These are phyloP conservation scores for Teleogryllus oceanicus DNA, from an alignment of 2,888 invertebrate genomes.

Conservation along the genomic window DNA sequence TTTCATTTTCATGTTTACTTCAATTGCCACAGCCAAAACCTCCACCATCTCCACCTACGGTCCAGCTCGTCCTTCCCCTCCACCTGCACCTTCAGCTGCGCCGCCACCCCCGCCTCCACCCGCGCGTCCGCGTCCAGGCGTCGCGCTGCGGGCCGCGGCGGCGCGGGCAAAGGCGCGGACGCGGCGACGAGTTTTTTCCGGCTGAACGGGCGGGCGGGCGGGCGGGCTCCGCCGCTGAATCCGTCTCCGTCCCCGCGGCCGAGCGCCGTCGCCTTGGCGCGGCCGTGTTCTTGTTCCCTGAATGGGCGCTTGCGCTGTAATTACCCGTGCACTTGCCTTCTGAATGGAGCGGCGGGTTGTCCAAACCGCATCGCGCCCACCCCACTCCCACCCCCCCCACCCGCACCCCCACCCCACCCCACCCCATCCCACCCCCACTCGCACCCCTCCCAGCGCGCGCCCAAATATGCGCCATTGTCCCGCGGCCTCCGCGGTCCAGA, in stretches of 20 bases:
- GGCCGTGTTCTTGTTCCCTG: not conserved
- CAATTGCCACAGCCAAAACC: not conserved
- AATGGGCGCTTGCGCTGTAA: constrained; percentile 18
- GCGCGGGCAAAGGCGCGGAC: not conserved
- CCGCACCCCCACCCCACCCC: no score
- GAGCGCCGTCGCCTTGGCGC: no score
- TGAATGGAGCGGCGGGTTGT: not conserved
- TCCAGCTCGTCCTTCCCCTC: not conserved
- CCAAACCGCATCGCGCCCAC: not conserved
- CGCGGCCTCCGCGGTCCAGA: no score
- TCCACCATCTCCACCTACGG: not conserved
- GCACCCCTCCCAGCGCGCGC: no score
- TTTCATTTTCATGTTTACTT: not conserved
- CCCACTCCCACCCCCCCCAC: no score
- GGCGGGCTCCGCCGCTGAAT: no score
- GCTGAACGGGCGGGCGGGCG: not conserved
- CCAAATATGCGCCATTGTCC: no score
- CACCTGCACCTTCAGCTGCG: not conserved
- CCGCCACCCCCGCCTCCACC: not conserved
- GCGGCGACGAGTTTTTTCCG: constrained; percentile 8
- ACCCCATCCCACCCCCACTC: no score
- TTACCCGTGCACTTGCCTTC: not conserved
- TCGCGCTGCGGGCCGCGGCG: not conserved
- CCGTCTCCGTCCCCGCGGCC: no score
- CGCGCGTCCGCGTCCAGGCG: not conserved